Evolutionary conservation across 1,140 invertebrate genomes (phyloP).

Genomic region (Mesaphorura yosii): DNA sequence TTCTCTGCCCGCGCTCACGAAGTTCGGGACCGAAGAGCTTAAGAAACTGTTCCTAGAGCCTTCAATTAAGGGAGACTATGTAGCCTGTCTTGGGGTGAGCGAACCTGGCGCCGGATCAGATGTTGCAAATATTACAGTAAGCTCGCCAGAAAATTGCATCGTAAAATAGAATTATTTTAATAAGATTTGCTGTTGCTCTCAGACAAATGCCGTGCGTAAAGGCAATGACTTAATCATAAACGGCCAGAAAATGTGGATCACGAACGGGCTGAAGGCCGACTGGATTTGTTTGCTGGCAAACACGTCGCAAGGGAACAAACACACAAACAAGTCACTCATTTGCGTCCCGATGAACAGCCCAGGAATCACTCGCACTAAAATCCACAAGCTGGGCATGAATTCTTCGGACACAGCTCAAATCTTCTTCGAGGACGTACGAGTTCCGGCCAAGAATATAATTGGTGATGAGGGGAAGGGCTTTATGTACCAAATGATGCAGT

Average conservation of each 20-base stretch:
- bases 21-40: conserved; percentile 47
- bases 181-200: conserved; percentile 34
- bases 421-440: conserved; percentile 47
- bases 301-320: conserved; percentile 35
- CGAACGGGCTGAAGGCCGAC: conserved; percentile 46
- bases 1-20: conserved; percentile 31
- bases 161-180: not conserved
- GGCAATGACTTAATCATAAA: conserved; percentile 48
- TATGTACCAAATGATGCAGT: conserved; percentile 49
- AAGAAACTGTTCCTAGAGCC: conserved; percentile 47
- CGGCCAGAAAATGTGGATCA: conserved; percentile 49
- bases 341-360: conserved; percentile 46
- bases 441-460: conserved; percentile 44
- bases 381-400: conserved; percentile 46
- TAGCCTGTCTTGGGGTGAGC: conserved; percentile 48
- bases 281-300: conserved; percentile 48
- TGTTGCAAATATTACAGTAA: conserved; percentile 42
- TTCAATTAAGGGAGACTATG: conserved; percentile 44
- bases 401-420: conserved; percentile 49
- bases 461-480: conserved; percentile 50
- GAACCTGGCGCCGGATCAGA: conserved; percentile 47
- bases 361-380: conserved; percentile 35
- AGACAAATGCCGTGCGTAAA: conserved; percentile 39
- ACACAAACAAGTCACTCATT: conserved; percentile 49
- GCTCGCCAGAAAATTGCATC: not conserved